phyloP scores from a whole-genome alignment of 1,140 invertebrate genomes.

The Eumeta japonica region DNA sequence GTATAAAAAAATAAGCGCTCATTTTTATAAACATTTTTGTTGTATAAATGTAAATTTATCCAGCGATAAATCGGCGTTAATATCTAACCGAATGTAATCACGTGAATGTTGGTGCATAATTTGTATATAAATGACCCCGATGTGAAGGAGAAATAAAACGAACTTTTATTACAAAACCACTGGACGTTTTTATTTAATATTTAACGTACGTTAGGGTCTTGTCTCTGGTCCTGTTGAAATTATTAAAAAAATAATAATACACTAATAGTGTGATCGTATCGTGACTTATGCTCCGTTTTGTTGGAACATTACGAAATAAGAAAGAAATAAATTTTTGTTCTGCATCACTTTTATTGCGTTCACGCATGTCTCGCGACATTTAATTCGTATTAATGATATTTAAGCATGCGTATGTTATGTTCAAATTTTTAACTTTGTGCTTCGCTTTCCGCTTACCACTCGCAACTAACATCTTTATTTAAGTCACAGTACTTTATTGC shows the following conservation, averaged over 20 bases:
- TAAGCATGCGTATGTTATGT: neutral
- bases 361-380: neutral
- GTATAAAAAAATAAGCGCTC: too few species aligned
- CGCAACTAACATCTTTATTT: too few species aligned
- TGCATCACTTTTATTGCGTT: neutral
- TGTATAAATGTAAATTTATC: conserved; percentile 39
- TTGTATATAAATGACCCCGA: conserved; percentile 55
- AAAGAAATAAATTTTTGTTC: neutral
- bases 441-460: too few species aligned
- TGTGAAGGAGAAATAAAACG: conserved; percentile 49
- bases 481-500: too few species aligned
- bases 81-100: conserved; percentile 40
- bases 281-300: neutral
- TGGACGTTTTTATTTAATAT: conserved; percentile 40
- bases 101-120: conserved; percentile 52
- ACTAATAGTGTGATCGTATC: neutral
- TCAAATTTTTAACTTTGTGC: too few species aligned
- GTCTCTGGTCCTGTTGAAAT: conserved; percentile 51
- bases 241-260: too few species aligned
- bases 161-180: conserved; percentile 53
- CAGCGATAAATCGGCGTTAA: conserved; percentile 28
- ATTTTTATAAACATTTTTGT: conserved; percentile 45
- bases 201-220: conserved; percentile 26
- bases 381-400: neutral
- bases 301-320: neutral